Evolutionary conservation across 1,140 invertebrate genomes (phyloP), one percentile per base, ranked within the genome.

Genomic region (Diabrotica virgifera): DNA sequence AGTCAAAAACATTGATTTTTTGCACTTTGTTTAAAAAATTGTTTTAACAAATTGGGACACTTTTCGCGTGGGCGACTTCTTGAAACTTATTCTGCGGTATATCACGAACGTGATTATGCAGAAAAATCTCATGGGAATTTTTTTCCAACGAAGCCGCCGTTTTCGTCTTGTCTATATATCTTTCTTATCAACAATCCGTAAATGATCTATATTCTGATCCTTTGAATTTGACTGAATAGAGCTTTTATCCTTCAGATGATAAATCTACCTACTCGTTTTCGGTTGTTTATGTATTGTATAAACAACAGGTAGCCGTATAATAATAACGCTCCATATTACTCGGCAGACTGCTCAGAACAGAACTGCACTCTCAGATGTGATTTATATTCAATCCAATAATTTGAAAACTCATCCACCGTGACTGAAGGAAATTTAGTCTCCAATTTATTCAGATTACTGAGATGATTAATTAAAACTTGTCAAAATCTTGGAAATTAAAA

Each of bases 371-470:
- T 9, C 40, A 46, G 11, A 46, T 9, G 40, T 46, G 40, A 46
- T 46, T 46, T 46, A 46, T 46, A 46, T 11, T 46, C 11, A 46
- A 46, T 46, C 40, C 40, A 46, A 46, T 46, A 9, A 46, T 46
- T 46, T 46, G 40, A 46, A 46, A 46, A 46, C 40, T 46, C 40
- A 46, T 46, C 40, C 40, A 46, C 40, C 40, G 40, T 46, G 40
- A 46, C 40, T 46, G 40, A 46, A 46, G 40, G 40, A 46, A 9
- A 46, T 46, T 46, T 46, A 46, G 8, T 46, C 40, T 46, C 11
- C 8, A 46, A 46, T 11, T 46, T 46, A 46, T 46, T 46, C 40
- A 46, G 11, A 46, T 46, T 46, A 46, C 8, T 46, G 7, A 8
- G 11, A 46, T 46, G 40, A 46, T 46, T 46, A 46, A 46, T 46